Evolutionary conservation across 2,113 vertebrate genomes (phyloP).

Genomic region (Oxyruncus cristatus): DNA sequence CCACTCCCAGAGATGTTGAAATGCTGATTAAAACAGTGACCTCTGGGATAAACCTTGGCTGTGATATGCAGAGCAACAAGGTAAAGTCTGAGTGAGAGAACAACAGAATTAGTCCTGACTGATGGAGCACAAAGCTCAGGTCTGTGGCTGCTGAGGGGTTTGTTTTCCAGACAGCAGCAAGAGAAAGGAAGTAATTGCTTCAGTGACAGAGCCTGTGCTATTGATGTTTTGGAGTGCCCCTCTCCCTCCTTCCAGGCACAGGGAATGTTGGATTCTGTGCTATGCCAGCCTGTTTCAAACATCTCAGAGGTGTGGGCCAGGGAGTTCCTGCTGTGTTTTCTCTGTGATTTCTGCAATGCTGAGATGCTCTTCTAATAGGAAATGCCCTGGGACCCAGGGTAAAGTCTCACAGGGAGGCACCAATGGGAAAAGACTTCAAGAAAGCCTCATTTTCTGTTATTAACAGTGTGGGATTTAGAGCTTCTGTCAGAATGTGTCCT

Average conservation of each 20-base stretch:
- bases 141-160: neutral
- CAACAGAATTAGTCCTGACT: neutral
- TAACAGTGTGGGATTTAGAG: neutral
- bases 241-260: neutral
- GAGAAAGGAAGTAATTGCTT: neutral
- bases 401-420: neutral
- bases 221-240: neutral
- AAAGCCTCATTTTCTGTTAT: neutral
- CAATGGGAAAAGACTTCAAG: neutral
- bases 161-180: neutral
- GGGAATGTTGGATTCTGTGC: neutral
- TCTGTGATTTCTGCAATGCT: neutral
- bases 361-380: neutral
- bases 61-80: neutral
- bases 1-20: neutral
- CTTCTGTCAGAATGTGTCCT: neutral
- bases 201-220: neutral
- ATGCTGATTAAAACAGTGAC: neutral
- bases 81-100: neutral
- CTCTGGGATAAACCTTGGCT: neutral
- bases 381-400: neutral
- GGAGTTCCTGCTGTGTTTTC: neutral
- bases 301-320: neutral
- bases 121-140: neutral
- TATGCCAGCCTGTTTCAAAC: neutral